Evolutionary conservation across 2,113 vertebrate genomes (phyloP), one percentile per base, ranked within the genome.

Genomic region (Brevimyrus niger): DNA sequence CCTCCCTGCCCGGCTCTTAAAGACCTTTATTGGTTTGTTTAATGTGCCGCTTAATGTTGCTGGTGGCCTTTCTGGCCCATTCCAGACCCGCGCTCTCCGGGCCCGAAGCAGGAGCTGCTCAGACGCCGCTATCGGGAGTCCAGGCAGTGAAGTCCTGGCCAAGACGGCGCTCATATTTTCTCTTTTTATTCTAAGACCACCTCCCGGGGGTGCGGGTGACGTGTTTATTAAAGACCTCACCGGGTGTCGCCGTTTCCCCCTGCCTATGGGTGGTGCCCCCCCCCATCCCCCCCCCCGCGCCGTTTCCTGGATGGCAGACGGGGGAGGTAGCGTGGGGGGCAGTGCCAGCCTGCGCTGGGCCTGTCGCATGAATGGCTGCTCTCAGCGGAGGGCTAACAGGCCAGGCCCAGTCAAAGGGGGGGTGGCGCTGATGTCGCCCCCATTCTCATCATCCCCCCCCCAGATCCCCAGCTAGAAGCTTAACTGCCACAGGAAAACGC

Each of bases 221-320:
- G 61, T 31, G 61, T 69, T 69, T 69, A 69, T 69, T 27, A 13
- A 4, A 69, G 61, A 11, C 61, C n/a, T 11, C 3, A 10, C n/a
- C 9, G 58, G 27, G n/a, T 65, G n/a, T 31, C 4, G 35, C 69
- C 69, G 1, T 80, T 19, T 42, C 35, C 13, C 1, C 69, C 69
- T 2, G 73, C n/a, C 73, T 19, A 35, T 27, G 42, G 91, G 91
- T 91, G 93, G 92, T 91, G 51, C 92, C 92, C 90, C 92, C 95
- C 92, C 42, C 42, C 42, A 42, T 6, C 4, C 4, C 92, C 94
- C 93, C 93, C 93, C 96, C 94, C 96, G 95, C 96, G 96, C 94
- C 92, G 96, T 97, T 96, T 97, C 96, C 96, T 96, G 95, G 97
- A 96, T 95, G 97, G 96, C 90, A 35, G 92, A 92, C 93, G 23